A percentile compares a stretch with the other conserved stretches of the same genome.
Conservation (phyloP, 1,140 invertebrate genomes). For the Acromyrmex heyeri region DNA sequence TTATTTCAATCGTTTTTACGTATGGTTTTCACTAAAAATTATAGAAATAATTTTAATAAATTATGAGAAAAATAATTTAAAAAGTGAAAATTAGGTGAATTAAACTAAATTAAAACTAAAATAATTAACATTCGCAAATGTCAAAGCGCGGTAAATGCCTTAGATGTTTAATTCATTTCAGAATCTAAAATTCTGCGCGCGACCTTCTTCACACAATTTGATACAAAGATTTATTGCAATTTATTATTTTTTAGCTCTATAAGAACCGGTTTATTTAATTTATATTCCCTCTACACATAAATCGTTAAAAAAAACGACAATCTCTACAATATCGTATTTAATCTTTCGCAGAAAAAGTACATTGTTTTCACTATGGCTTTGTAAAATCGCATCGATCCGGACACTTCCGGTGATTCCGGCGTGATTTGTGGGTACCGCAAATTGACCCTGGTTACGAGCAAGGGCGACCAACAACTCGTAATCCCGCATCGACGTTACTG, state of each 20-base stretch:
- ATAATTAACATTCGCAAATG: constrained; percentile 6
- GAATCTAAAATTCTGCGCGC: background rate
- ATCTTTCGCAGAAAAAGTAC: background rate
- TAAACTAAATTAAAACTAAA: background rate
- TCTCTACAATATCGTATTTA: background rate
- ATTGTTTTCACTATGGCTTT: background rate
- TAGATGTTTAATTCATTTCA: background rate
- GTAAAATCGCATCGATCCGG: constrained; percentile 18
- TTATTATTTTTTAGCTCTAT: background rate
- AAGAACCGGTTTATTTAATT: background rate
- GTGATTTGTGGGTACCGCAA: constrained; percentile 51
- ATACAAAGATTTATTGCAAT: background rate
- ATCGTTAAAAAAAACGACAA: background rate
- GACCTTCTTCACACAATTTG: background rate
- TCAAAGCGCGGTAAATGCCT: background rate
- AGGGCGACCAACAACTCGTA: constrained; percentile 55
- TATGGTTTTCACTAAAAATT: background rate
- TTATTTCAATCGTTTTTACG: background rate
- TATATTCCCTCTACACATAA: background rate
- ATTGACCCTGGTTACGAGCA: constrained; percentile 56
- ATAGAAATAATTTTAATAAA: background rate
- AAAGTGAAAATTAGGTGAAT: no score
- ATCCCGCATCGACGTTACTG: constrained; percentile 61
- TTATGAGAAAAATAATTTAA: background rate
- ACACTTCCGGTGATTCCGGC: constrained; percentile 46